A percentile compares a stretch with the other conserved stretches of the same genome.
Evolutionary conservation across 2,888 invertebrate genomes (phyloP).

Genomic region (Andrena marginata): DNA sequence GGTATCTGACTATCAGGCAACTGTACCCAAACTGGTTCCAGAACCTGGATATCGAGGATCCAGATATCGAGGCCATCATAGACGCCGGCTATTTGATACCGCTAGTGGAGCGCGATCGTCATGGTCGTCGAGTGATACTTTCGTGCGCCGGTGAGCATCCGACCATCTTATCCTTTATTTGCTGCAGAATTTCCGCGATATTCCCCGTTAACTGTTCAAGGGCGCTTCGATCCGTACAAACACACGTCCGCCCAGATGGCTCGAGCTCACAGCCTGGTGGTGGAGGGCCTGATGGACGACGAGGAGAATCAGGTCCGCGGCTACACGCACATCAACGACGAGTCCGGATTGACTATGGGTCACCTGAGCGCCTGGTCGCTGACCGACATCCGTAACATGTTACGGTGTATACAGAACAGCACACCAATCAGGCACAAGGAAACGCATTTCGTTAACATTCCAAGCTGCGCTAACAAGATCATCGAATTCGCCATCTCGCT

Average conservation of each 20-base stretch:
- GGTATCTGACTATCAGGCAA: slow-evolving; percentile 94
- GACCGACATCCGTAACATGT: slow-evolving; percentile 91
- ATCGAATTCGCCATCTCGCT: slow-evolving; percentile 93
- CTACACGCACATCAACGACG: slow-evolving; percentile 93
- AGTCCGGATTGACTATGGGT: slow-evolving; percentile 93
- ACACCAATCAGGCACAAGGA: slow-evolving; percentile 96
- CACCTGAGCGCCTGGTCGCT: slow-evolving; percentile 94
- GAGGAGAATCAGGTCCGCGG: slow-evolving; percentile 94
- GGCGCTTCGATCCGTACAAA: slow-evolving; percentile 91
- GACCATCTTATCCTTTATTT: neutral
- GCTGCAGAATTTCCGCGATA: neutral
- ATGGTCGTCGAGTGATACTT: slow-evolving; percentile 92
- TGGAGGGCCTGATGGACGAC: slow-evolving; percentile 94
- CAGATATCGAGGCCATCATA: slow-evolving; percentile 92
- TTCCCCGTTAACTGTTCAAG: slow-evolving; percentile 81
- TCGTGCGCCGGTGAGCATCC: slow-evolving; percentile 89
- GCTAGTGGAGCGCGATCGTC: slow-evolving; percentile 90
- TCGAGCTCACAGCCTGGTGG: slow-evolving; percentile 93
- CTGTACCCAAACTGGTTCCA: slow-evolving; percentile 95
- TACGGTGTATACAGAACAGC: slow-evolving; percentile 93
- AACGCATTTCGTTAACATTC: slow-evolving; percentile 94
- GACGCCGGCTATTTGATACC: slow-evolving; percentile 93
- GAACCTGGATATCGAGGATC: slow-evolving; percentile 92
- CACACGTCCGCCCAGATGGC: slow-evolving; percentile 94
- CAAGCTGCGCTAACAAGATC: slow-evolving; percentile 92